phyloP scores from a whole-genome alignment of 2,113 vertebrate genomes.

The Herpetotheres cachinnans region DNA sequence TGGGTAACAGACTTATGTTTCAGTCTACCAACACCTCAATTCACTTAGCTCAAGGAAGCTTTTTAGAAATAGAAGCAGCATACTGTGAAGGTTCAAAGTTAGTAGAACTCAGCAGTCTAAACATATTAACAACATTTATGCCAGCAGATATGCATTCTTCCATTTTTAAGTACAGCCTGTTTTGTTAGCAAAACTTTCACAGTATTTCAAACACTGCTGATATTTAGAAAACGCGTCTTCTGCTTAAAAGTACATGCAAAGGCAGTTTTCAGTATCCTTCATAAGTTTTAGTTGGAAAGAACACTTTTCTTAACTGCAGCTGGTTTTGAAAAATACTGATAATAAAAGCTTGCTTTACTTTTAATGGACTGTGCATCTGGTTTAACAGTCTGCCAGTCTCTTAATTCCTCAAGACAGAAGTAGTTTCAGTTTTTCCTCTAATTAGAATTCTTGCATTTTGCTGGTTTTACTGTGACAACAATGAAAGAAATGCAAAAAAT shows the following conservation, averaged over 20 bases:
- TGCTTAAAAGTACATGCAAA: neutral
- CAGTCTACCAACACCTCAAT: neutral
- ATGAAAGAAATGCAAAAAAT: neutral
- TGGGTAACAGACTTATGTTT: neutral
- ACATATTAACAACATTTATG: neutral
- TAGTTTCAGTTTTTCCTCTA: neutral
- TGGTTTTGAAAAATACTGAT: slow-evolving; percentile 16
- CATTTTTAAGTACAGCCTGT: neutral
- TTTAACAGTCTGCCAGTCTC: neutral
- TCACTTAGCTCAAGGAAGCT: neutral
- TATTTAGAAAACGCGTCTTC: neutral
- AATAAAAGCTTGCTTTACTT: neutral
- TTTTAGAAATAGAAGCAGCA: neutral
- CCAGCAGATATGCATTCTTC: neutral
- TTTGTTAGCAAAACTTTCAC: neutral
- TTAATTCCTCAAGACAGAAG: neutral
- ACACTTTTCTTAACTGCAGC: neutral
- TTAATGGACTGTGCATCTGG: neutral
- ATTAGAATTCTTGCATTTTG: neutral
- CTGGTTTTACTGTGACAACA: neutral
- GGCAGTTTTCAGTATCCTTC: neutral
- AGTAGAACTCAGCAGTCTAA: neutral
- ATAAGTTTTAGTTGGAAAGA: neutral
- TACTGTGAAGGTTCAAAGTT: neutral
- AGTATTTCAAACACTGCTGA: neutral